phyloP scores from a whole-genome alignment of 2,888 invertebrate genomes.

The Monopis laevigella region DNA sequence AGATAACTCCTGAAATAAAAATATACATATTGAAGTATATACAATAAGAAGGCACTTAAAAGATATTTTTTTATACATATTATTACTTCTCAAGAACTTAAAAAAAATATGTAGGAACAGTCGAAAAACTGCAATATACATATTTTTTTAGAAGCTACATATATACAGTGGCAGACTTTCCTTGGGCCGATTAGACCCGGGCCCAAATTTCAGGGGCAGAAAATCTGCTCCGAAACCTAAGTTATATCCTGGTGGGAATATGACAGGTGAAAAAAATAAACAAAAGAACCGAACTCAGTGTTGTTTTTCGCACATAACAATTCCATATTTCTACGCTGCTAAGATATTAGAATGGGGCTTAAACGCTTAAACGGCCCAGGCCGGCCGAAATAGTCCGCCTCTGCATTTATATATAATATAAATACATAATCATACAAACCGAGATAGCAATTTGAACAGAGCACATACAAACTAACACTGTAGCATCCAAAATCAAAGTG shows the following conservation, averaged over 20 bases:
- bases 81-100: not conserved
- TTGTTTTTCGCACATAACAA: too few relatives aligned
- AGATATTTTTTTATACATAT: conserved; percentile 19
- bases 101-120: not conserved
- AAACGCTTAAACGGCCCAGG: too few relatives aligned
- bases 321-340: too few relatives aligned
- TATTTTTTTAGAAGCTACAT: not conserved
- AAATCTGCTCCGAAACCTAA: too few relatives aligned
- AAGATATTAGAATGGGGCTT: too few relatives aligned
- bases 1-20: conserved; percentile 31
- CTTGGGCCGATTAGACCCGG: not conserved
- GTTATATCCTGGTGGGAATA: too few relatives aligned
- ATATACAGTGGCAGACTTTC: not conserved
- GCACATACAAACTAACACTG: conserved; percentile 48
- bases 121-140: not conserved
- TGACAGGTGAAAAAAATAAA: too few relatives aligned
- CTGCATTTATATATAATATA: too few relatives aligned
- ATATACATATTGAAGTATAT: not conserved
- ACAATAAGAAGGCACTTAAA: conserved; percentile 25
- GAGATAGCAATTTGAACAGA: conserved; percentile 56
- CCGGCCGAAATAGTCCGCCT: too few relatives aligned
- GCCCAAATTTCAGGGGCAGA: too few relatives aligned
- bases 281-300: too few relatives aligned
- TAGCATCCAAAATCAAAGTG: conserved; percentile 41
- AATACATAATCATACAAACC: conserved; percentile 32